These are phyloP conservation scores for Sciurus vulgaris DNA, from an alignment of 2,797 vertebrate genomes.

Conservation along the genomic window DNA sequence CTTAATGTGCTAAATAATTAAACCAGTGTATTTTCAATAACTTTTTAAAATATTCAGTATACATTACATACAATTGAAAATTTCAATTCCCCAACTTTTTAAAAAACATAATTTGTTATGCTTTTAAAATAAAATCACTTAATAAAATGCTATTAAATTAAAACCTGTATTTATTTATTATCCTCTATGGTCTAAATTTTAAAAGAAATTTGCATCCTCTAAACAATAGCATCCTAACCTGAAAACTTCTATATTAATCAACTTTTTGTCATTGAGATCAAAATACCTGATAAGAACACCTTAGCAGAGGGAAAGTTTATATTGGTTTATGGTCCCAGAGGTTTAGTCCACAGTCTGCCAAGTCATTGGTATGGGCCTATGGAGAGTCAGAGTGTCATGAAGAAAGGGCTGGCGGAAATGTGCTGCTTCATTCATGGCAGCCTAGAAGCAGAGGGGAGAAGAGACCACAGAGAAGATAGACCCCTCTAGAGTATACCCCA, in stretches of 20 bases:
- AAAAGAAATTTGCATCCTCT: neutral
- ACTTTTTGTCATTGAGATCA: too few relatives aligned
- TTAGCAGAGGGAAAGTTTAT: too few relatives aligned
- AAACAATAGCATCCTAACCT: neutral
- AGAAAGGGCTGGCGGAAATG: too few relatives aligned
- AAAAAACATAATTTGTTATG: neutral
- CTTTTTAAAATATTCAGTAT: neutral
- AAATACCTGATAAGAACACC: too few relatives aligned
- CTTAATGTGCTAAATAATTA: constrained; percentile 34
- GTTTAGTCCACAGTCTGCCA: too few relatives aligned
- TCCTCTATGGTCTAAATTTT: neutral
- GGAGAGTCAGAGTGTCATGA: too few relatives aligned
- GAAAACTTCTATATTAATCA: neutral
- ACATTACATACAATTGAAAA: neutral
- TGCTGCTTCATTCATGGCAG: too few relatives aligned
- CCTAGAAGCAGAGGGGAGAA: too few relatives aligned
- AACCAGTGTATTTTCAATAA: constrained; percentile 39
- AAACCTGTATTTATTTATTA: neutral
- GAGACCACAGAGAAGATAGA: too few relatives aligned
- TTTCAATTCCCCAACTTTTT: neutral
- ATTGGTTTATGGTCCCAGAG: too few relatives aligned
- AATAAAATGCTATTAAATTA: neutral
- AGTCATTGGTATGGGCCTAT: too few relatives aligned
- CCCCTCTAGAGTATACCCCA: too few relatives aligned
- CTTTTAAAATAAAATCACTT: constrained; percentile 29